Evolutionary conservation across 1,140 invertebrate species (phyloP).

Genomic region (Solenopsis invicta): DNA sequence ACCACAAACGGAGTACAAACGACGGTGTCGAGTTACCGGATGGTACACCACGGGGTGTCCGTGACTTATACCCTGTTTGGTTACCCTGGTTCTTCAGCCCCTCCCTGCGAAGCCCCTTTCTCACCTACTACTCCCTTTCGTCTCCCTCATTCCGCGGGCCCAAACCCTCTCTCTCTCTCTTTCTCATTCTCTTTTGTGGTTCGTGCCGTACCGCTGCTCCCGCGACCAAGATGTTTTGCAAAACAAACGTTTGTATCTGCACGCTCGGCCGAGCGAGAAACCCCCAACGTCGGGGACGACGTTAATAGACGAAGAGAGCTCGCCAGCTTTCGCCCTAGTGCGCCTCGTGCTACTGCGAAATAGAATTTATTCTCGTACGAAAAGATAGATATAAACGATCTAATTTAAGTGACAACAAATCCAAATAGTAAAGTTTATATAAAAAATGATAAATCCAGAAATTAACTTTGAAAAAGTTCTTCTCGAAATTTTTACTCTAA

Average conservation of each 20-base stretch:
- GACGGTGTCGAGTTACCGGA: slow-evolving; percentile 87
- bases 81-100: slow-evolving; percentile 75
- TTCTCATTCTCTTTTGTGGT: slow-evolving; percentile 65
- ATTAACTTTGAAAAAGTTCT: neutral
- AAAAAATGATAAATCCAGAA: neutral
- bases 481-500: neutral
- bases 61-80: slow-evolving; percentile 84
- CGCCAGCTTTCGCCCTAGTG: slow-evolving; percentile 26
- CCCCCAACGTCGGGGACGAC: slow-evolving; percentile 59
- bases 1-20: slow-evolving; percentile 84
- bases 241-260: slow-evolving; percentile 85
- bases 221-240: slow-evolving; percentile 84
- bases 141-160: slow-evolving; percentile 55
- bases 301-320: slow-evolving; percentile 67
- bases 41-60: slow-evolving; percentile 86
- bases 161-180: slow-evolving; percentile 32
- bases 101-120: slow-evolving; percentile 44
- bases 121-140: slow-evolving; percentile 64
- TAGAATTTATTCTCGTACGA: slow-evolving; percentile 21
- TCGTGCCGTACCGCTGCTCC: slow-evolving; percentile 75
- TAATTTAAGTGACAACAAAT: neutral
- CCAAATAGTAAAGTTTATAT: neutral
- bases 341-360: neutral
- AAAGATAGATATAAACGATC: neutral
- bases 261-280: slow-evolving; percentile 71